phyloP scores from a whole-genome alignment of 2,797 vertebrate genomes.

The Tadarida brasiliensis region DNA sequence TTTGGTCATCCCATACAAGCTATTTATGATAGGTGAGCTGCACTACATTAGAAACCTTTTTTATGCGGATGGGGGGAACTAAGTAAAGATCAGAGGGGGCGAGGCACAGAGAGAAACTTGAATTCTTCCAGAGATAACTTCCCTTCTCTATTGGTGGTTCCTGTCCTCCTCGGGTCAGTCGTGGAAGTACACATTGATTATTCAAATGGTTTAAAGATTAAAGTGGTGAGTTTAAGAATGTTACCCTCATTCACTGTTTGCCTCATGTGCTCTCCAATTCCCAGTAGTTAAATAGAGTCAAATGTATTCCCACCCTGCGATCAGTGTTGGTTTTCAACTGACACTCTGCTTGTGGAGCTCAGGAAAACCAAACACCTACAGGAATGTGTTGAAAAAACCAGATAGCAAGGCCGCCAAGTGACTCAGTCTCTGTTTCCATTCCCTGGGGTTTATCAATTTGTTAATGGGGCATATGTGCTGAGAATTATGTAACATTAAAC shows the following conservation, averaged over 20 bases:
- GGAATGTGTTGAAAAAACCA: conserved; percentile 58
- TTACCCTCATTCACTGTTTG: conserved; percentile 8
- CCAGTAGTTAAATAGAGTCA: conserved; percentile 64
- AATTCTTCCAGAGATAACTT: background rate
- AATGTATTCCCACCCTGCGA: conserved; percentile 51
- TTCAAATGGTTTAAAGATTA: background rate
- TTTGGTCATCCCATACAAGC: background rate
- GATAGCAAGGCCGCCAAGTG: conserved; percentile 72
- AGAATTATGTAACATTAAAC: conserved; percentile 64
- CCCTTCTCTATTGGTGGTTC: background rate
- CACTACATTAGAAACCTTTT: background rate
- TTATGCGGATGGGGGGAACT: background rate
- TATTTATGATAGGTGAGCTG: background rate
- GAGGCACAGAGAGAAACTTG: background rate
- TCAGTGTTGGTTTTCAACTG: conserved; percentile 68
- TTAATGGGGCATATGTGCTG: conserved; percentile 77
- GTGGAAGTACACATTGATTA: too few species aligned
- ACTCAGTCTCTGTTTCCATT: conserved; percentile 72
- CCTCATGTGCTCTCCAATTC: conserved; percentile 47
- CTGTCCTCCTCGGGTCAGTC: background rate
- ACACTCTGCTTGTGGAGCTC: conserved; percentile 43
- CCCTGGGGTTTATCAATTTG: conserved; percentile 72
- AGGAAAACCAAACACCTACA: conserved; percentile 69
- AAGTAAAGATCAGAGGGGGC: background rate
- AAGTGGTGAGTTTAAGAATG: background rate